Evolutionary conservation across 2,888 invertebrate genomes (phyloP), one percentile per base, ranked within the genome.

Genomic region (Drosophila anomalata): DNA sequence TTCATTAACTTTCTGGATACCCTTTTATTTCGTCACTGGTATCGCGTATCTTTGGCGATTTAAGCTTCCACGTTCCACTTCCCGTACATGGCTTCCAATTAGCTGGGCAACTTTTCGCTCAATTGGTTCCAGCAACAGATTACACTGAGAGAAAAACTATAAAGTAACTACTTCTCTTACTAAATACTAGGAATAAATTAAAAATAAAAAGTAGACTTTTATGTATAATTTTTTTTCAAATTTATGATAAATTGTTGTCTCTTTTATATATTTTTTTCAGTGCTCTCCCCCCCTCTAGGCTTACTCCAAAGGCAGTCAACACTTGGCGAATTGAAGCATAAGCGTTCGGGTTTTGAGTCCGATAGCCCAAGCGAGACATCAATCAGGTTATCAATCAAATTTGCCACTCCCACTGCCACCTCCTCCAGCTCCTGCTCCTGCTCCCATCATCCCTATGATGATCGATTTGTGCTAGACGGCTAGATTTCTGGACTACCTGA

Each of bases 341-440:
- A 29, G 48, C 47, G 50, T 66, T 39, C 65, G n/a, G 63, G 61
- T 48, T 24, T 29, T 29, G 24, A 24, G 29, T n/a, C 20, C 53
- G 41, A 52, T 75, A 48, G 61, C 75, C 78, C 80, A 74, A 83
- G 83, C 84, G 68, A 67, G 76, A 73, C 63, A 87, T 82, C 81
- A 87, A 87, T 82, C 83, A 85, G 71, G 74, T 53, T 65, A 74
- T 74, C 71, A 66, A 71, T 71, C 74, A 71, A 74, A 54, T 66
- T 66, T 50, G 39, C 51, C 42, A 17, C 46, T 48, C 55, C 62
- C 36, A 11, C 17, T 17, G 17, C 17, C 17, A 17, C 17, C 17
- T 17, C 17, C 17, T 17, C 17, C 17, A 17, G 17, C 17, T 17
- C 17, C 17, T 17, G 17, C 17, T 17, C 39, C 26, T 31, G 12